A percentile compares a stretch with the other conserved stretches of the same genome.
phyloP scores from a whole-genome alignment of 1,140 invertebrate species.

The Calephelis virginiensis region DNA sequence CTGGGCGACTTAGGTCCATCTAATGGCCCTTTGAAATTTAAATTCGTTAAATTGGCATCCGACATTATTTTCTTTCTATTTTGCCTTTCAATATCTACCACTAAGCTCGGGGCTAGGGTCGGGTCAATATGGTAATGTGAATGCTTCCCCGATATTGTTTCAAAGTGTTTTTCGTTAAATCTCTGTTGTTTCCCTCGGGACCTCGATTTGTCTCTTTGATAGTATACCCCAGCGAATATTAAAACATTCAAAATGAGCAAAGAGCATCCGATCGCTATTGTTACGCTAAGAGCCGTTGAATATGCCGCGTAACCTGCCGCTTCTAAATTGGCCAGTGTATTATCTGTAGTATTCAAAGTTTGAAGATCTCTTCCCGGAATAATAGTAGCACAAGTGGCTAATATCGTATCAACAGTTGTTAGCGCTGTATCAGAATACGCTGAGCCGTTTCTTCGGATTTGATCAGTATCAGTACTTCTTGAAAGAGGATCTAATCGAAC shows the following conservation, averaged over 20 bases:
- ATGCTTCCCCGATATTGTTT: slow-evolving; percentile 82
- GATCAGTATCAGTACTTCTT: slow-evolving; percentile 38
- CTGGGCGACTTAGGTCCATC: slow-evolving; percentile 70
- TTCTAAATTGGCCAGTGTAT: slow-evolving; percentile 85
- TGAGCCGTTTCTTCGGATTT: slow-evolving; percentile 61
- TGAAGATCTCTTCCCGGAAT: slow-evolving; percentile 62
- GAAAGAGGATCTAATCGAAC: slow-evolving; percentile 87
- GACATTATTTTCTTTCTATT: slow-evolving; percentile 68
- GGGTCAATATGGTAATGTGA: slow-evolving; percentile 84
- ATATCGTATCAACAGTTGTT: slow-evolving; percentile 69
- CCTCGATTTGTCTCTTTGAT: slow-evolving; percentile 89
- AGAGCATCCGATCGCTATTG: slow-evolving; percentile 93
- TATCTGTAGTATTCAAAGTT: slow-evolving; percentile 81
- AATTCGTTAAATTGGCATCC: slow-evolving; percentile 59
- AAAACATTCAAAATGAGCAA: slow-evolving; percentile 92
- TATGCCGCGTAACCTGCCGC: slow-evolving; percentile 88
- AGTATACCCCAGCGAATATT: slow-evolving; percentile 92
- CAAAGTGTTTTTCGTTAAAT: slow-evolving; percentile 84
- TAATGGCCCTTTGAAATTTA: slow-evolving; percentile 76
- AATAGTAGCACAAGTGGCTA: slow-evolving; percentile 72
- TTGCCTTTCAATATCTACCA: slow-evolving; percentile 89
- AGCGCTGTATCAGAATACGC: slow-evolving; percentile 65
- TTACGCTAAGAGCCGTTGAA: slow-evolving; percentile 90
- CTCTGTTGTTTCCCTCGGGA: slow-evolving; percentile 78
- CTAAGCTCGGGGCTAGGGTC: slow-evolving; percentile 83